Evolutionary conservation across 30 jellyfish, hydroid and myxozoan genomes (phyloP).

Genomic region (Aurelia sp.): DNA sequence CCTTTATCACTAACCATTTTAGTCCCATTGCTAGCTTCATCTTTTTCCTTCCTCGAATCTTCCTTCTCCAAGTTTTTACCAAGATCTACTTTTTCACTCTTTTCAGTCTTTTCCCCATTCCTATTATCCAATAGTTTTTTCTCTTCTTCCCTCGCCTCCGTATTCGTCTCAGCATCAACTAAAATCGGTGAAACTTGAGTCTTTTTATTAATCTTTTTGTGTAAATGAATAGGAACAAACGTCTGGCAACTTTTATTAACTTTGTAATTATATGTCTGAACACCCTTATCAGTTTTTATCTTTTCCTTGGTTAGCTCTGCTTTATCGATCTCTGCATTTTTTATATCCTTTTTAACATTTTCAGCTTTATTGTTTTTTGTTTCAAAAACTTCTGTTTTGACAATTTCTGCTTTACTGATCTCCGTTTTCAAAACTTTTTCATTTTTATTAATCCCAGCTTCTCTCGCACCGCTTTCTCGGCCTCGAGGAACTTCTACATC

Average conservation of each 20-base stretch:
- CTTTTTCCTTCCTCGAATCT: too few relatives aligned
- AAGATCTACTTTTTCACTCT: not conserved
- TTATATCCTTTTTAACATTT: too few relatives aligned
- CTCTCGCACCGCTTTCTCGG: too few relatives aligned
- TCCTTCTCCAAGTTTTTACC: not conserved
- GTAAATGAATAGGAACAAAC: constrained; percentile 54
- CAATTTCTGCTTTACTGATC: too few relatives aligned
- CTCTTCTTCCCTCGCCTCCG: constrained; percentile 18
- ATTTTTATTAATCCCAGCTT: too few relatives aligned
- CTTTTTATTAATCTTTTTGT: constrained; percentile 48
- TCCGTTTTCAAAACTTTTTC: too few relatives aligned
- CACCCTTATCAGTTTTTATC: not conserved
- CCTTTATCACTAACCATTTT: not conserved
- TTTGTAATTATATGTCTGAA: constrained; percentile 18
- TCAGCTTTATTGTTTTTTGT: too few relatives aligned
- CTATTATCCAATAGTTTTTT: not conserved
- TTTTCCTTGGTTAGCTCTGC: not conserved
- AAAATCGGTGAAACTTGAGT: constrained; percentile 58
- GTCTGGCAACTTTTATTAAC: constrained; percentile 50
- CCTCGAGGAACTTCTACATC: too few relatives aligned
- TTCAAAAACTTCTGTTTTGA: too few relatives aligned
- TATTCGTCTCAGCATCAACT: constrained; percentile 36
- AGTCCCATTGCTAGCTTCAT: not conserved
- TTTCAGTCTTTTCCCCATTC: not conserved
- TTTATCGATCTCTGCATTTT: too few relatives aligned